A percentile compares a stretch with the other conserved stretches of the same genome.
Conservation (phyloP, 2,888 invertebrate genomes). For the Diloba caeruleocephala region DNA sequence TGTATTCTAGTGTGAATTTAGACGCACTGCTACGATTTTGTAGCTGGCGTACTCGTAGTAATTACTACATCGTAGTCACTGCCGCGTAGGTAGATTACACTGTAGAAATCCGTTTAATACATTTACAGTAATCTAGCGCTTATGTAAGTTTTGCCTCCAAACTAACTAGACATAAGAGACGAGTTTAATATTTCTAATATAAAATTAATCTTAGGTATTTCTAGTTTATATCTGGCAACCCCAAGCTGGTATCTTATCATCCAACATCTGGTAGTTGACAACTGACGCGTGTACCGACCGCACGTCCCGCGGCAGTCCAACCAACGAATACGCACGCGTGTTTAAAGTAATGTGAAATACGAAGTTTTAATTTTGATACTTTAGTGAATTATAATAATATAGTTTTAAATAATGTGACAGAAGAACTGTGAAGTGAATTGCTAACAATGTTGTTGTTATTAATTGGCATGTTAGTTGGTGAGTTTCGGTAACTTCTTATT, state of each 20-base stretch:
- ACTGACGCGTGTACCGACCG: slow-evolving; percentile 31
- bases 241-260: slow-evolving; percentile 60
- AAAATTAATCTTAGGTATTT: slow-evolving; percentile 20
- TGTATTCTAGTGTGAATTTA: no score
- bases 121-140: no score
- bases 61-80: slow-evolving; percentile 17
- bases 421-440: slow-evolving; percentile 41
- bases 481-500: slow-evolving; percentile 51
- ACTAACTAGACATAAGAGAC: no score
- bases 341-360: slow-evolving; percentile 38
- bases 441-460: slow-evolving; percentile 70
- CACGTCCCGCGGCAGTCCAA: slow-evolving; percentile 38
- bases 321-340: slow-evolving; percentile 35
- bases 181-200: neutral
- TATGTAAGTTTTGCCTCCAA: no score
- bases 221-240: slow-evolving; percentile 37
- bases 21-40: slow-evolving; percentile 7
- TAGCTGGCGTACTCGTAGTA: slow-evolving; percentile 7
- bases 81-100: neutral
- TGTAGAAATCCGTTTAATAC: no score
- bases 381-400: slow-evolving; percentile 27
- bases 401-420: slow-evolving; percentile 53
- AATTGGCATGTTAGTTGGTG: slow-evolving; percentile 69
- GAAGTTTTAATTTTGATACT: slow-evolving; percentile 25
- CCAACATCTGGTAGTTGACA: slow-evolving; percentile 56